These are phyloP conservation scores for Dendrolimus pini DNA, from an alignment of 2,888 invertebrate genomes.

Conservation along the genomic window DNA sequence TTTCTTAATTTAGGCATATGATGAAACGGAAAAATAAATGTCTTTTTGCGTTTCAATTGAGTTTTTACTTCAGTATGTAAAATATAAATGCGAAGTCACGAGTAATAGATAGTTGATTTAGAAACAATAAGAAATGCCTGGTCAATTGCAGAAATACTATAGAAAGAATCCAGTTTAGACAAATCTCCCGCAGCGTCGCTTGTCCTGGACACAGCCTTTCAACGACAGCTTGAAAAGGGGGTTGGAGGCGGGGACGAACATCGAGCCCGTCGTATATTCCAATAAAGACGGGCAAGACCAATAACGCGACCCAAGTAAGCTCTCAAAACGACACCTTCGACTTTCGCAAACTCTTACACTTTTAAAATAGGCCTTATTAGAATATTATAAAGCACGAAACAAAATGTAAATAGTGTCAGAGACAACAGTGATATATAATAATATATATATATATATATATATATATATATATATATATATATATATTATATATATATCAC, in stretches of 20 bases:
- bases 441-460: too few relatives aligned
- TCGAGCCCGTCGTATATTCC: conserved; percentile 52
- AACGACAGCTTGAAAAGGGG: conserved; percentile 1
- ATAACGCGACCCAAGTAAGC: conserved; percentile 62
- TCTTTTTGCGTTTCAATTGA: too few relatives aligned
- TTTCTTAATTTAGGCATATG: too few relatives aligned
- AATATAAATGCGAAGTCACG: too few relatives aligned
- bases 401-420: conserved; percentile 11
- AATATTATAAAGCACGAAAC: conserved; percentile 17
- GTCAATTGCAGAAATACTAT: too few relatives aligned
- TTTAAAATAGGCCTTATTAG: conserved; percentile 27
- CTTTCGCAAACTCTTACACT: conserved; percentile 18
- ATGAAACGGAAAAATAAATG: too few relatives aligned
- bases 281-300: conserved; percentile 67
- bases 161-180: too few relatives aligned
- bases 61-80: too few relatives aligned
- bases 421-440: too few relatives aligned
- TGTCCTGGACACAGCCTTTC: neutral
- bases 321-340: conserved; percentile 61
- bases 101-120: neutral
- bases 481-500: too few relatives aligned
- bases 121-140: neutral
- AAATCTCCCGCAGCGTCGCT: neutral
- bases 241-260: conserved; percentile 12
- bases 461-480: too few relatives aligned